Percentiles rank a stretch among this genome's conserved stretches.
phyloP scores from a whole-genome alignment of 2,113 vertebrate species.

The Acanthochromis polyacanthus region DNA sequence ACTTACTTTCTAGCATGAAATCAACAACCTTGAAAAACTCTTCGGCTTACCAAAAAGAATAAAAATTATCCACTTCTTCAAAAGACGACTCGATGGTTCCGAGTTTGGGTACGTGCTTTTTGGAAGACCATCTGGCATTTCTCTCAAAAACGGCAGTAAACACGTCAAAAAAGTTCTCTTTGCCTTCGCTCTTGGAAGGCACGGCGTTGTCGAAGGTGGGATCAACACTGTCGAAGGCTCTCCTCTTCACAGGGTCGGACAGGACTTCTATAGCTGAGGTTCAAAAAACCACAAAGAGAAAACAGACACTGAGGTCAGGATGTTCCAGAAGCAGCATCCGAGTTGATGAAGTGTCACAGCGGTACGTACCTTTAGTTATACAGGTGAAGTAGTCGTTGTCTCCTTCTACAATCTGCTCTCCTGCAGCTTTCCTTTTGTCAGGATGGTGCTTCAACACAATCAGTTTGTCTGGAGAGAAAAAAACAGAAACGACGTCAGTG shows the following conservation, averaged over 20 bases:
- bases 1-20: background rate
- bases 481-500: background rate
- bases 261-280: slow-evolving; percentile 94
- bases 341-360: accelerated
- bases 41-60: slow-evolving; percentile 94
- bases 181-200: slow-evolving; percentile 95
- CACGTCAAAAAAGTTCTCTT: slow-evolving; percentile 95
- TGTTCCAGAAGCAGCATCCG: accelerated
- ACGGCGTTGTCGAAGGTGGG: slow-evolving; percentile 96
- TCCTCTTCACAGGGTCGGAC: slow-evolving; percentile 93
- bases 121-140: slow-evolving; percentile 96
- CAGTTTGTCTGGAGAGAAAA: slow-evolving; percentile 89
- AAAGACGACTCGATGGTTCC: slow-evolving; percentile 91
- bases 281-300: background rate
- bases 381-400: slow-evolving; percentile 99
- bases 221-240: slow-evolving; percentile 99
- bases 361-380: slow-evolving; percentile 94
- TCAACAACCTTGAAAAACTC: background rate
- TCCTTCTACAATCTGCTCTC: slow-evolving; percentile 96
- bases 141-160: slow-evolving; percentile 94
- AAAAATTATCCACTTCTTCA: slow-evolving; percentile 98
- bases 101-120: slow-evolving; percentile 92
- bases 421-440: slow-evolving; percentile 98
- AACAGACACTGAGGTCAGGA: background rate
- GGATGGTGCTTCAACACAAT: slow-evolving; percentile 99